phyloP scores from a whole-genome alignment of 2,888 invertebrate species.

The Pseudoips prasinana region DNA sequence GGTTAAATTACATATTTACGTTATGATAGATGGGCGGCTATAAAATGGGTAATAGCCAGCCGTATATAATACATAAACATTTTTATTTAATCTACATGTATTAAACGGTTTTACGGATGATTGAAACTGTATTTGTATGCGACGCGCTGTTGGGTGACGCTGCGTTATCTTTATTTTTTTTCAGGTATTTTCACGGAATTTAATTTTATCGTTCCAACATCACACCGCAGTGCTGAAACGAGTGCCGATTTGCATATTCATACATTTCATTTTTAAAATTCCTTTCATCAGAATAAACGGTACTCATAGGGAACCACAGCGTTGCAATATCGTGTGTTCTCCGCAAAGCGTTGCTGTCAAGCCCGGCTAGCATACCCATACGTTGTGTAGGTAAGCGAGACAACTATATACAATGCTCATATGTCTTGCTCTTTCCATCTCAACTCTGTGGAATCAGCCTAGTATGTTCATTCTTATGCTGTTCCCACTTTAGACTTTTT shows the following conservation, averaged over 20 bases:
- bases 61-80: no score
- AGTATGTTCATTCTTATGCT: no score
- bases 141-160: not conserved
- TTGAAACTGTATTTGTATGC: not conserved
- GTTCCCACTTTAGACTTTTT: no score
- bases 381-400: no score
- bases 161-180: constrained; percentile 27
- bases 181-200: constrained; percentile 38
- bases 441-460: no score
- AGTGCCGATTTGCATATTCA: constrained; percentile 46
- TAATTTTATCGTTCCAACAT: constrained; percentile 40
- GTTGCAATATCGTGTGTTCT: constrained; percentile 13
- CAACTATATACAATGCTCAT: no score
- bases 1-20: no score
- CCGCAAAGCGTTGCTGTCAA: no score
- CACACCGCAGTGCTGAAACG: constrained; percentile 32
- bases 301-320: constrained; percentile 19
- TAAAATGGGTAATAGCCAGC: no score
- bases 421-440: no score
- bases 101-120: not conserved
- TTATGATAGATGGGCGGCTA: no score
- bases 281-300: constrained; percentile 34
- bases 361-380: no score
- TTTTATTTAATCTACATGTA: not conserved
- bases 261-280: constrained; percentile 36